Evolutionary conservation across 2,797 vertebrate species (phyloP), one percentile per base, ranked within the genome.

Genomic region (Sebastes matsubarae): DNA sequence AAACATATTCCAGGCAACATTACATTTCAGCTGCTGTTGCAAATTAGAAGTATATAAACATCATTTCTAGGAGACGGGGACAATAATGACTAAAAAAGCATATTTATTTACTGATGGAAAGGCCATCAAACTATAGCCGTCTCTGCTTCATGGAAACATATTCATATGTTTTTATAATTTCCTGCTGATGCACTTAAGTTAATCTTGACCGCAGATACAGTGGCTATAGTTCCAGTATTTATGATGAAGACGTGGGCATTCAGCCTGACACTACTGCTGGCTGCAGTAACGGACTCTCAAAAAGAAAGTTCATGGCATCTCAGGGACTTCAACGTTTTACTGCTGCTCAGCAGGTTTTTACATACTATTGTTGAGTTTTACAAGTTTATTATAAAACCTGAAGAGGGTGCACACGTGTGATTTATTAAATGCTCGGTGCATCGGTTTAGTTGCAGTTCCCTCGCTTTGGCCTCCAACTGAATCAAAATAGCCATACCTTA

Each of bases 301-400:
- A 32, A 20, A 72, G 27, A 65, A 60, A 8, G 72, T 34, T 27
- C 22, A 4, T 58, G 60, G 52, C 66, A 66, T 25, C 72, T 77
- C n/a, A 13, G 6, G 52, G 66, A 55, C 72, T 71, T 65, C 30
- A 10, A 18, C 27, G 57, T 83, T 87, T 87, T 82, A 85, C 72
- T 82, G 79, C 54, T 59, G 52, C 85, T 87, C 82, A 74, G 80
- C 82, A 75, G 82, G 72, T 27, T 79, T 87, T 78, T 78, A 87
- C 82, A 81, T 84, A 79, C 67, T 75, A 87, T 81, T 71, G 74
- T 91, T 76, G 84, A 75, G 75, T 70, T 83, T 88, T 86, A 87
- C 76, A 84, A 80, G 83, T 86, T 87, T 81, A 84, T 91, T 86
- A 68, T 87, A 87, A 87, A 83, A 81, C 59, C 38, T 68, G 67